These are phyloP conservation scores for Leptonema lineaticorne DNA, from an alignment of 1,140 invertebrate genomes.

Conservation along the genomic window DNA sequence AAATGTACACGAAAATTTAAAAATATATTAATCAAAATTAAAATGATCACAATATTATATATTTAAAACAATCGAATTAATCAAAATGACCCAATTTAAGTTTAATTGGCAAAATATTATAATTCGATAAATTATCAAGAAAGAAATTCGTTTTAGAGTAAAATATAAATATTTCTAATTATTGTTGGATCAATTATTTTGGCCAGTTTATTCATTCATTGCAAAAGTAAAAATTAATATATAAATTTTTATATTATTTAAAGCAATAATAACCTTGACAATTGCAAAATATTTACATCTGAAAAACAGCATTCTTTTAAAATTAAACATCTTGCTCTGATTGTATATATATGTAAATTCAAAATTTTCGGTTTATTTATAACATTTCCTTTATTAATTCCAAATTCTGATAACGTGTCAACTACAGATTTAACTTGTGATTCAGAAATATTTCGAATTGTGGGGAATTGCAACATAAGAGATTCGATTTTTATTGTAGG, in stretches of 20 bases:
- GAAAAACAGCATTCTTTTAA: conserved; percentile 57
- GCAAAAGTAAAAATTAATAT: too few species aligned
- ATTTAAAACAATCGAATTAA: too few species aligned
- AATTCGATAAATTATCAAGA: too few species aligned
- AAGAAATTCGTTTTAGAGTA: too few species aligned
- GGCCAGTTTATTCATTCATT: too few species aligned
- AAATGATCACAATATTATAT: too few species aligned
- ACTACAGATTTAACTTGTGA: conserved; percentile 46
- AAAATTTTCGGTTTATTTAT: conserved; percentile 56
- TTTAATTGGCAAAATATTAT: too few species aligned
- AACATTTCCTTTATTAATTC: conserved; percentile 50
- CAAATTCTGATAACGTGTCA: conserved; percentile 47
- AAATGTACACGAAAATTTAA: neutral
- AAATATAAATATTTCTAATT: too few species aligned
- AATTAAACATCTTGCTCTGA: conserved; percentile 58
- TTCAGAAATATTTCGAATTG: conserved; percentile 24
- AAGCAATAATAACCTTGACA: conserved; percentile 51
- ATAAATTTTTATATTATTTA: too few species aligned
- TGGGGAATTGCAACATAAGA: conserved; percentile 33
- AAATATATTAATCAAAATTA: neutral
- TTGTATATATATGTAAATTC: conserved; percentile 54
- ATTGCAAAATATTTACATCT: conserved; percentile 49
- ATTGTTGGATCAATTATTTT: too few species aligned
- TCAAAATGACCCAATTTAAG: too few species aligned
- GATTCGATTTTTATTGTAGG: conserved; percentile 26